Evolutionary conservation across 1,140 invertebrate species (phyloP).

Genomic region (Drosophila prosaltans): DNA sequence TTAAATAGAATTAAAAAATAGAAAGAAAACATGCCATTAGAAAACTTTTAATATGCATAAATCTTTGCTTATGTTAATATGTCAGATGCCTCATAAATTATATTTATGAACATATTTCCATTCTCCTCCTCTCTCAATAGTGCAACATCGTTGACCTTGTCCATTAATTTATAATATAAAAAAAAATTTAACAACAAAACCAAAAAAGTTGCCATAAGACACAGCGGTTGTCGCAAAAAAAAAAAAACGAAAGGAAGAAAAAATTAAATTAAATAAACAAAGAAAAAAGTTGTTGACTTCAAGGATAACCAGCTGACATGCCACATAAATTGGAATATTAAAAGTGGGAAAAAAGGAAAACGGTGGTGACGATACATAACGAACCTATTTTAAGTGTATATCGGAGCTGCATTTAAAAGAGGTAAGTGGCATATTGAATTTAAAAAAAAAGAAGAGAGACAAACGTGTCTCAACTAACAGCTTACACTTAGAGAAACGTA

Average conservation of each 20-base stretch:
- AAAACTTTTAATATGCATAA: conserved; percentile 51
- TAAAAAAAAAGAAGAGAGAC: neutral
- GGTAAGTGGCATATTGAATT: conserved; percentile 59
- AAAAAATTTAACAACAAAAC: conserved; percentile 34
- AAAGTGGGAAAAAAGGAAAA: conserved; percentile 33
- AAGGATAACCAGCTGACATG: conserved; percentile 80
- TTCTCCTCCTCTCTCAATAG: conserved; percentile 39
- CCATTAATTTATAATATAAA: conserved; percentile 41
- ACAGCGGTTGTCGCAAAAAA: conserved; percentile 45
- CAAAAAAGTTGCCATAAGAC: conserved; percentile 71
- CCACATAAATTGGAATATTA: conserved; percentile 80
- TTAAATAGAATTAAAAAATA: conserved; percentile 45
- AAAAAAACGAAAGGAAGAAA: conserved; percentile 33
- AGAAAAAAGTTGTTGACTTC: conserved; percentile 54
- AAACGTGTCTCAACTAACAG: neutral
- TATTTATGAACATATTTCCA: conserved; percentile 41
- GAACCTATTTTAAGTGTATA: conserved; percentile 42
- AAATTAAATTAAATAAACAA: conserved; percentile 29
- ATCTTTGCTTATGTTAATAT: neutral
- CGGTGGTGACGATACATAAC: conserved; percentile 35
- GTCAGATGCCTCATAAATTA: conserved; percentile 41
- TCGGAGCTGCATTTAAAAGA: conserved; percentile 45
- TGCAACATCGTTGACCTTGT: conserved; percentile 70
- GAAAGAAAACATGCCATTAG: conserved; percentile 32
- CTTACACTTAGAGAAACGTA: neutral